Base-by-base conservation (phyloP, 2,888 invertebrate species). In the Pinctada fucata region DNA sequence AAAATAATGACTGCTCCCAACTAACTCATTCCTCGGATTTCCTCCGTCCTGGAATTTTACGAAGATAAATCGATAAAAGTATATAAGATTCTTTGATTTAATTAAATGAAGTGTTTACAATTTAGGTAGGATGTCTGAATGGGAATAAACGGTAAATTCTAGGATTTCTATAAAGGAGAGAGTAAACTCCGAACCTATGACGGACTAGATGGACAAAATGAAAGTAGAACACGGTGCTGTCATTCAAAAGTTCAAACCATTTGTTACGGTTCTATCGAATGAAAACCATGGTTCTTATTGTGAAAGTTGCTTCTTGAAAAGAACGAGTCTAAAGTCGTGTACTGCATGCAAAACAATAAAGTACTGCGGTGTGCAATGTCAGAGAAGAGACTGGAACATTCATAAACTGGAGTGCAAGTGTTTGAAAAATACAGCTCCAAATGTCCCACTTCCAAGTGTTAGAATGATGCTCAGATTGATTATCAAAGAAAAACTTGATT, bases 321-420 rank as follows among this genome's bases (percentile, higher is more conserved):
- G 78, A 68, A 80, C 82, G n/a, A 79, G 79, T 6, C 81, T 93
- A 3, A 89, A 89, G 79, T 89, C 96, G 93, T 98, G 98, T 93
- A 95, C 96, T 0, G 95, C 95, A 74, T 98, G 97, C 93, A 95
- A 95, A 77, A 96, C 95, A 89, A 95, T 96, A 0, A 95, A 95
- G 92, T 98, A 97, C 90, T 98, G 98, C 90, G 95, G 95, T 84
- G 94, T 95, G 73, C 92, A 92, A 63, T 98, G 98, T 92, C 98
- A 92, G 93, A 95, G 94, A 91, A 94, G 95, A 86, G 95, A 96
- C 10, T 98, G 97, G 97, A 90, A 92, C 8, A 94, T 95, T 79
- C 97, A 97, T 91, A 97, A 96, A 93, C 93, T 93, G 90, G 98
- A 98, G 93, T 98, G 98, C 91, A 92, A 94, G 51, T 95, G 95